Percentiles rank a stretch among this genome's conserved stretches.
Conservation (phyloP, 2,113 vertebrate species). For the Podarcis muralis region DNA sequence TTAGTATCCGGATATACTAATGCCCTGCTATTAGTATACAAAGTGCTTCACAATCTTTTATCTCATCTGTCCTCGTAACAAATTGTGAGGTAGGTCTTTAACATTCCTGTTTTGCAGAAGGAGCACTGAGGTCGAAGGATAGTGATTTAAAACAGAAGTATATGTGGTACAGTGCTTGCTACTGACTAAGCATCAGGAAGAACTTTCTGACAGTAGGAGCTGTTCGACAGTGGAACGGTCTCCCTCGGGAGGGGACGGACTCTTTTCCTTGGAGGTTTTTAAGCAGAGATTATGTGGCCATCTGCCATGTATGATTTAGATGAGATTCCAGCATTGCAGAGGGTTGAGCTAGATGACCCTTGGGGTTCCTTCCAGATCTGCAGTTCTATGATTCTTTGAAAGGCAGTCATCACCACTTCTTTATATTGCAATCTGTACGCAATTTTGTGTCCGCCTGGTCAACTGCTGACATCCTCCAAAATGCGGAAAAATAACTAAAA, state of each 20-base stretch:
- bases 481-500: not conserved
- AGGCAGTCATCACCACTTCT: not conserved
- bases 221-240: too few species aligned
- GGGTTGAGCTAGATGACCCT: too few species aligned
- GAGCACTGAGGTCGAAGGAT: not conserved
- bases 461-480: conserved; percentile 21
- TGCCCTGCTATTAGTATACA: not conserved
- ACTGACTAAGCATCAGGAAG: too few species aligned
- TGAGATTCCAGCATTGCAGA: too few species aligned
- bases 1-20: not conserved
- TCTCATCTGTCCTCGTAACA: not conserved
- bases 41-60: not conserved
- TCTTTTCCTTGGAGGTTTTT: too few species aligned
- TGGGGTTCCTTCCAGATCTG: too few species aligned
- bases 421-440: not conserved
- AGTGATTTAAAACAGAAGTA: not conserved
- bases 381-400: too few species aligned
- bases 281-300: too few species aligned
- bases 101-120: conserved; percentile 1
- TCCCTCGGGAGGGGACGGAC: too few species aligned
- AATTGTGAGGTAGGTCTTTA: not conserved
- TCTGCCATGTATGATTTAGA: too few species aligned
- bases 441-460: not conserved
- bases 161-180: not conserved
- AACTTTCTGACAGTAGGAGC: too few species aligned